A percentile compares a stretch with the other conserved stretches of the same genome.
Conservation (phyloP, 1,140 invertebrate genomes). For the Drosophila kikkawai region DNA sequence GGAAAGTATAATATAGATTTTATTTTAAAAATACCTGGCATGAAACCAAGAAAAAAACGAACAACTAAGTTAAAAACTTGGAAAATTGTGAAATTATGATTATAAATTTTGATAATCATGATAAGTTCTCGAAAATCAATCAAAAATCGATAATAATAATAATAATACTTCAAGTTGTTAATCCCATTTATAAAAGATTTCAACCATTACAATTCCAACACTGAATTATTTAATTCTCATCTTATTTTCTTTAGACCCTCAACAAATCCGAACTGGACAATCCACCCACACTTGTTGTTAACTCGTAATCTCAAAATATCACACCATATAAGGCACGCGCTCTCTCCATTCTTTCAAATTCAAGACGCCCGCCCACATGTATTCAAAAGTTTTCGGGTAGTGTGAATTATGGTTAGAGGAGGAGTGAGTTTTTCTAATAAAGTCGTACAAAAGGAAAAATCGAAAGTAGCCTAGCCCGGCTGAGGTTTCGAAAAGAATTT, state of each 20-base stretch:
- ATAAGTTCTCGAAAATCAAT: no score
- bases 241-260: not conserved
- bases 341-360: slow-evolving; percentile 24
- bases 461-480: slow-evolving; percentile 60
- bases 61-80: no score
- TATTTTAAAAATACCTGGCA: no score
- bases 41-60: no score
- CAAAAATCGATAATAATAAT: no score
- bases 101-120: no score
- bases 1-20: no score
- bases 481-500: slow-evolving; percentile 49
- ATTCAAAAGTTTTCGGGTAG: slow-evolving; percentile 21
- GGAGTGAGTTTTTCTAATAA: slow-evolving; percentile 35
- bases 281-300: slow-evolving; percentile 33
- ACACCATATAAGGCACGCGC: slow-evolving; percentile 38
- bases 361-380: slow-evolving; percentile 22
- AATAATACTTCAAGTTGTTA: not conserved
- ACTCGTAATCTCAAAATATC: slow-evolving; percentile 31
- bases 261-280: slow-evolving; percentile 5
- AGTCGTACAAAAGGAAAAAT: slow-evolving; percentile 58
- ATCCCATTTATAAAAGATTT: not conserved
- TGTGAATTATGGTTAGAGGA: slow-evolving; percentile 16
- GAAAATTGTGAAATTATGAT: no score
- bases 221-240: not conserved
- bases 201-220: not conserved